phyloP scores from a whole-genome alignment of 2,113 vertebrate genomes.

The Cercocebus atys region DNA sequence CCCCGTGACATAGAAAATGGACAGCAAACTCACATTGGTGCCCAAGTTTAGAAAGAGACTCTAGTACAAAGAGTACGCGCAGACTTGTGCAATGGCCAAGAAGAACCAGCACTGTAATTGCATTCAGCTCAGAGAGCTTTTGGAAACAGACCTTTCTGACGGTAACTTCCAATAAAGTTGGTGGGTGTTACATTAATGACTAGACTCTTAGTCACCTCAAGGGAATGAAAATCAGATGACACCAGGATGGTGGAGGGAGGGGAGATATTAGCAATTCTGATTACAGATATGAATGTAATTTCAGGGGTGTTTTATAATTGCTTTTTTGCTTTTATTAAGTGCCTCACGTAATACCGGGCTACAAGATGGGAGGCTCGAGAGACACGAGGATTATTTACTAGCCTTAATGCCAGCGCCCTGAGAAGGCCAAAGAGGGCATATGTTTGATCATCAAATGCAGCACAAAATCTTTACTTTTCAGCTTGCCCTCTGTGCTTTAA shows the following conservation, averaged over 20 bases:
- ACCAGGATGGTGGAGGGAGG: constrained; percentile 50
- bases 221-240: constrained; percentile 79
- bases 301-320: constrained; percentile 75
- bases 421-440: not conserved
- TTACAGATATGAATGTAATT: constrained; percentile 77
- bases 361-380: not conserved
- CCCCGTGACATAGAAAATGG: not conserved
- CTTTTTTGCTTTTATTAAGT: constrained; percentile 74
- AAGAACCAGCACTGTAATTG: constrained; percentile 66
- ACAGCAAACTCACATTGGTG: constrained; percentile 17
- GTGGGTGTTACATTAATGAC: constrained; percentile 79
- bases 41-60: constrained; percentile 15
- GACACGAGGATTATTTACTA: not conserved
- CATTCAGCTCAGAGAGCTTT: constrained; percentile 73
- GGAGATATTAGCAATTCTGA: constrained; percentile 75
- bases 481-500: not conserved
- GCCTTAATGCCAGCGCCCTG: not conserved
- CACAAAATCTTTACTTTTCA: constrained; percentile 44
- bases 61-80: constrained; percentile 61
- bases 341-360: constrained; percentile 45
- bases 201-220: constrained; percentile 81
- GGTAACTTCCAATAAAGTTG: constrained; percentile 76
- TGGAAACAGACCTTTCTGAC: constrained; percentile 81
- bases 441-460: constrained; percentile 40
- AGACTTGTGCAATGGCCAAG: constrained; percentile 75